A percentile compares a stretch with the other conserved stretches of the same genome.
Conservation (phyloP, 2,113 vertebrate species). For the Sakesphorus luctuosus region DNA sequence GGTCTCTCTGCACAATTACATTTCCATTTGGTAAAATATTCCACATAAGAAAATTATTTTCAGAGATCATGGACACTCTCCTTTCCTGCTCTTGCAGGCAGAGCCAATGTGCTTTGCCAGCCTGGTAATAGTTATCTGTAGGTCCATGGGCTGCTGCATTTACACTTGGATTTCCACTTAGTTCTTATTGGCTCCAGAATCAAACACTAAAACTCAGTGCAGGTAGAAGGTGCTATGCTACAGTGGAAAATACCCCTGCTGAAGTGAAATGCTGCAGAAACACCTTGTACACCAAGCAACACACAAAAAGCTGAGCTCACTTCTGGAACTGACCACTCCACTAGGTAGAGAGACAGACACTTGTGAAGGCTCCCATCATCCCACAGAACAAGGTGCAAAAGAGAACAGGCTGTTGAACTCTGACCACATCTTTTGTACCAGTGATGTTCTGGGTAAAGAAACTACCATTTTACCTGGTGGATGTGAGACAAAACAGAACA, state of each 20-base stretch:
- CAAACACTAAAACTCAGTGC: not conserved
- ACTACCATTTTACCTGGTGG: not conserved
- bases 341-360: not conserved
- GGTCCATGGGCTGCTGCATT: not conserved
- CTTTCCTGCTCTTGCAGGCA: not conserved
- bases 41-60: not conserved
- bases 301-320: not conserved
- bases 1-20: not conserved
- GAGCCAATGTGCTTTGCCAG: not conserved
- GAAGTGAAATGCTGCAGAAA: not conserved
- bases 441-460: not conserved
- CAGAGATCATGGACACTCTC: not conserved
- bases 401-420: not conserved
- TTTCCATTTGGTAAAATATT: not conserved
- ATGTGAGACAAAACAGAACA: not conserved
- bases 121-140: not conserved
- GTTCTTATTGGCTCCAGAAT: not conserved
- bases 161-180: constrained; percentile 31
- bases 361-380: not conserved
- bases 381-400: not conserved
- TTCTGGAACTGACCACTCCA: not conserved
- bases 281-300: not conserved
- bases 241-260: not conserved
- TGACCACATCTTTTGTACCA: not conserved
- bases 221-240: not conserved